Base-by-base conservation (phyloP, 2,113 vertebrate genomes). In the Hepsetus odoe region DNA sequence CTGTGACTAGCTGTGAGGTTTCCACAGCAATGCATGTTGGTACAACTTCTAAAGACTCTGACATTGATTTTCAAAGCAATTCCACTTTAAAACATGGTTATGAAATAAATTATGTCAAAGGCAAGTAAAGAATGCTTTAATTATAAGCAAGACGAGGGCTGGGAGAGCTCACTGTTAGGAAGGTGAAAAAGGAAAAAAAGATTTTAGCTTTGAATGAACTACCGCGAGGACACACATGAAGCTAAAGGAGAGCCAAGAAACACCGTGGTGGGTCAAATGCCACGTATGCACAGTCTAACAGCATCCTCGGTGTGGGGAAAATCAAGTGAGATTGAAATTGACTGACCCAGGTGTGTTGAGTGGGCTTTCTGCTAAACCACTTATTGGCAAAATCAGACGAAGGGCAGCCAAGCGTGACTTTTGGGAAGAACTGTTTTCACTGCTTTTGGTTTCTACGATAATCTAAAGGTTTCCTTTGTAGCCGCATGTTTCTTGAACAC, bases 331-430 rank as follows among this genome's bases (percentile, higher is more conserved):
- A 44, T 33, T 56, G 49, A 28, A 42, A 64, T 22, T 22, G 32
- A 56, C 5, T 7, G 33, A 51, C 46, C 4, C 62, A 56, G 33
- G 51, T 68, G 33, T 42, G 40, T 16, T 14, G 49, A 56, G 74
- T 30, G 49, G 42, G 64, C 24, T 53, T 26, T n/a, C 56, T 13
- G 62, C 38, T 61, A 58, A 66, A 55, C 13, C 51, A 18, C 59
- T 64, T 49, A 46, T 35, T 64, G n/a, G 2, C n/a, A 69, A 69
- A 24, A 59, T 58, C 28, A 33, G 38, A 68, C 11, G 35, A n/a
- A 12, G 22, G 33, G 42, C 3, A 40, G n/a, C n/a, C n/a, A 9
- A 46, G 38, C n/a, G n/a, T 70, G 76, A 77, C 40, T 35, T 76
- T 76, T 56, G 7, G 5, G 53, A 35, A 2, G 44, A 35, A 42